Percentiles rank a stretch among this genome's conserved stretches.
These are phyloP conservation scores for Nycticryphes semicollaris DNA, from an alignment of 2,113 vertebrate genomes.

Conservation along the genomic window DNA sequence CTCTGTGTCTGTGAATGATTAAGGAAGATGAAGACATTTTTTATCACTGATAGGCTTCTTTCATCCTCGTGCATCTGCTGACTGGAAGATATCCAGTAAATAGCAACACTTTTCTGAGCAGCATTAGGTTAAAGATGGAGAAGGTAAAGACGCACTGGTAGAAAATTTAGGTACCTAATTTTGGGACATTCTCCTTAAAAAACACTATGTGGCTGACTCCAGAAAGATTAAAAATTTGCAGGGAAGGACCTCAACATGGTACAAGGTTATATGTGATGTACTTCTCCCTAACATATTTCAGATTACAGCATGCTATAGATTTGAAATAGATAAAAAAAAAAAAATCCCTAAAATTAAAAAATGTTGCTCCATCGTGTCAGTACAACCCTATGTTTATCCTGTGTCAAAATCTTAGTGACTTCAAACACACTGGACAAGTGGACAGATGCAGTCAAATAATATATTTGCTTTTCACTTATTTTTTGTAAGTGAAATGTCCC, in stretches of 20 bases:
- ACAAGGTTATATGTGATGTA: neutral
- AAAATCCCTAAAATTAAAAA: neutral
- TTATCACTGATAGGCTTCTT: neutral
- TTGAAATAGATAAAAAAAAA: neutral
- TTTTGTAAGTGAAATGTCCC: neutral
- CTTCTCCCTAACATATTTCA: neutral
- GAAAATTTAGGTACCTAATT: neutral
- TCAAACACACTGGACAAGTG: neutral
- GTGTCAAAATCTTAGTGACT: neutral
- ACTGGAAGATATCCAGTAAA: neutral
- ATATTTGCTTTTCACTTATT: neutral
- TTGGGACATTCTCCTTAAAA: neutral
- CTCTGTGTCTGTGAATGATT: neutral
- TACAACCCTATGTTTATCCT: neutral
- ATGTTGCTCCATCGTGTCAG: neutral
- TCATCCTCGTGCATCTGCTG: neutral
- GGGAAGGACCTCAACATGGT: neutral
- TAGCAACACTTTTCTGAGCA: neutral
- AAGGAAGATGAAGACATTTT: neutral
- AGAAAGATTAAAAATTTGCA: neutral
- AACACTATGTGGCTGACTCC: neutral
- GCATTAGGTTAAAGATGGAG: neutral
- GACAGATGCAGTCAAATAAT: neutral
- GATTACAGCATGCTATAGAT: neutral
- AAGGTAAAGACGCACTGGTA: neutral